A percentile compares a stretch with the other conserved stretches of the same genome.
Evolutionary conservation across 1,140 invertebrate genomes (phyloP).

Genomic region (Cotesia chilonis): DNA sequence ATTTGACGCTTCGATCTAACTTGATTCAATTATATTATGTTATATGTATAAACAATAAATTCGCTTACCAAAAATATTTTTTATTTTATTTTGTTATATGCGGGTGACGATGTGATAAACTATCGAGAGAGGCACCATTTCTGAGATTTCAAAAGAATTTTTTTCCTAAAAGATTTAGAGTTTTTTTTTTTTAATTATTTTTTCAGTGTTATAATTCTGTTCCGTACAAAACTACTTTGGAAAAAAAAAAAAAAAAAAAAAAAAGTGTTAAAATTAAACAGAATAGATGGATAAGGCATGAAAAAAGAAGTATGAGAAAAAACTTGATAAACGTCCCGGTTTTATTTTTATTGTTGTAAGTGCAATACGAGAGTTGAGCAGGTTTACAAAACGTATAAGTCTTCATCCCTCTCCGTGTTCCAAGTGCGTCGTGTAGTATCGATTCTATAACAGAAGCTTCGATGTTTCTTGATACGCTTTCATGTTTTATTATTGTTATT

Average conservation of each 20-base stretch:
- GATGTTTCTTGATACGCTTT: slow-evolving; percentile 19
- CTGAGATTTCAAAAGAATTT: no score
- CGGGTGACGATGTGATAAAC: no score
- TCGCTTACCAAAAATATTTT: no score
- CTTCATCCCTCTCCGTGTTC: slow-evolving; percentile 28
- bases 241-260: not conserved
- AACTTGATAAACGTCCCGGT: slow-evolving; percentile 20
- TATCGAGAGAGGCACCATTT: no score
- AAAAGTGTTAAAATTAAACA: not conserved
- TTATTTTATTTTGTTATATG: no score
- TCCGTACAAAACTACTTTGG: no score
- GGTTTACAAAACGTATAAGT: slow-evolving; percentile 28
- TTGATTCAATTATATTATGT: slow-evolving; percentile 9
- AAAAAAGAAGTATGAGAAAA: slow-evolving; percentile 4
- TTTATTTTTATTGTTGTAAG: slow-evolving; percentile 30
- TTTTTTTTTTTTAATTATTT: no score
- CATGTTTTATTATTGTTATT: slow-evolving; percentile 1
- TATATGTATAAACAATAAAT: not conserved
- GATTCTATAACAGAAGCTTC: slow-evolving; percentile 23
- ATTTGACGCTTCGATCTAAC: slow-evolving; percentile 12
- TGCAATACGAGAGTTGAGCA: slow-evolving; percentile 20
- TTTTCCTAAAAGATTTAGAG: not conserved
- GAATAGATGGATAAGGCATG: not conserved
- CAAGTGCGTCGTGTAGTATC: slow-evolving; percentile 27
- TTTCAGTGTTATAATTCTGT: no score